Base-by-base conservation (phyloP, 2,888 invertebrate species). In the Dryadula phaetusa region DNA sequence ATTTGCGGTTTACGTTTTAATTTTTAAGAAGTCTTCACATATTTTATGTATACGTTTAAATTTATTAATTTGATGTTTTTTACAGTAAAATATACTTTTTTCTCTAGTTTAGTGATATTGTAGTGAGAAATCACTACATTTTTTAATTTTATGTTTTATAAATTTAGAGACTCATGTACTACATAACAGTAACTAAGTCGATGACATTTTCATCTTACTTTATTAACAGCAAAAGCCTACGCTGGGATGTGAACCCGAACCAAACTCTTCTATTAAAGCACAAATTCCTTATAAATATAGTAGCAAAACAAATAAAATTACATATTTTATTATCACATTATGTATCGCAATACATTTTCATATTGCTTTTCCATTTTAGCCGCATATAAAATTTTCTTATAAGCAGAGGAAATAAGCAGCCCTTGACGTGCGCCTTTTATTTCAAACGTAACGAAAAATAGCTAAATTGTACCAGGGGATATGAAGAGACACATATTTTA, bases 401-500 rank as follows among this genome's bases (percentile, higher is more conserved):
- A n/a, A n/a, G n/a, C n/a, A 25, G 22, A 40, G 4, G 40, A 40
- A 37, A 37, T 54, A 56, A 56, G 10, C 2, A 40, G n/a, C 3
- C 49, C 25, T 28, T 28, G 42, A 16, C 40, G n/a, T n/a, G 2
- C 32, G 20, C 14, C 22, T 56, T 34, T 54, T 54, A 56, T 40
- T 40, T 37, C n/a, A 22, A 40, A 56, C 20, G n/a, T 32, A 32
- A 52, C 52, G 28, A 28, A 52, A 47, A 52, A 28, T n/a, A 52
- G 52, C 10, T 28, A 52, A 52, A 52, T 61, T 61, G 32, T 44
- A 20, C 14, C 20, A 32, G 18, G 8, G 14, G 4, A 47, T 47
- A 49, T 34, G 47, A 62, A 47, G 42, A 63, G 32, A 54, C 10
- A 40, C 40, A 40, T 37, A 54, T 54, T 37, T 37, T 56, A 56